These are phyloP conservation scores for Simalia tracyae DNA, from an alignment of 2,797 vertebrate species.

Conservation along the genomic window DNA sequence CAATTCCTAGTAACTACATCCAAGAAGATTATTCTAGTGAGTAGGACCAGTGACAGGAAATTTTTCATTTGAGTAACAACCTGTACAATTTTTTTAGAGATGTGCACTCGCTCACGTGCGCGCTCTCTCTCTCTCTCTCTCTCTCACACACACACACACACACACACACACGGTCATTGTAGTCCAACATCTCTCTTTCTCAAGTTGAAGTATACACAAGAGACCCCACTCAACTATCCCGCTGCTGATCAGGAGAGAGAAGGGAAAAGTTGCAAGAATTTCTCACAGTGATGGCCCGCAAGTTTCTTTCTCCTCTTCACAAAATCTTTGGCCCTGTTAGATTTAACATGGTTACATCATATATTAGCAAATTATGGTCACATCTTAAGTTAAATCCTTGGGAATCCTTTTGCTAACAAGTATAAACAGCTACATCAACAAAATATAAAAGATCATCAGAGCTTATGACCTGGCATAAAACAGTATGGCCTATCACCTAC, in stretches of 20 bases:
- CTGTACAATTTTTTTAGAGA: not conserved
- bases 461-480: not conserved
- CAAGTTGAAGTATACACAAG: not conserved
- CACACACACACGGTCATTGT: not conserved
- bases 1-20: not conserved
- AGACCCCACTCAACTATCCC: not conserved
- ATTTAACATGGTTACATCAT: not conserved
- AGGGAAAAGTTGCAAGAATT: not conserved
- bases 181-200: not conserved
- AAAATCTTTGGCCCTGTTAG: not conserved
- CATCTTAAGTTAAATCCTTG: not conserved
- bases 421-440: not conserved
- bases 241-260: not conserved
- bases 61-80: not conserved
- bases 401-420: not conserved
- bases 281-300: not conserved
- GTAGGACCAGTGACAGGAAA: not conserved
- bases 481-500: slow-evolving; percentile 56
- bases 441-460: rapidly evolving
- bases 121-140: not conserved
- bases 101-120: not conserved
- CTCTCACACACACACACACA: not conserved
- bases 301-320: not conserved
- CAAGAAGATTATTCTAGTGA: not conserved
- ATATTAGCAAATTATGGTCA: not conserved